phyloP scores from a whole-genome alignment of 2,113 vertebrate species.

The Paradisaea rubra region DNA sequence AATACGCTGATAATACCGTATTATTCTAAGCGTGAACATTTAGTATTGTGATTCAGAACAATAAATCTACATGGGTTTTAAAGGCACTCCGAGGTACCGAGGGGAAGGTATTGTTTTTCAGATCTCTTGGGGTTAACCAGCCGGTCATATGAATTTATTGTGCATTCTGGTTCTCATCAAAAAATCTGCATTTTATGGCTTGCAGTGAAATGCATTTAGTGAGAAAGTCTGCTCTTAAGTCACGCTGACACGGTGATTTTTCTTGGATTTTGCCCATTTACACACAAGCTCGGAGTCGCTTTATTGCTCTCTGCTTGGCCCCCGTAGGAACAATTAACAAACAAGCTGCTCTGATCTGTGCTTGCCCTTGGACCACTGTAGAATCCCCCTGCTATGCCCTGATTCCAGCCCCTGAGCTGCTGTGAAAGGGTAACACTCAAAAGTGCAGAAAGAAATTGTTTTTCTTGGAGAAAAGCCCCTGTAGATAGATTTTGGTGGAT shows the following conservation, averaged over 20 bases:
- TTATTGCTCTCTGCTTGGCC: not conserved
- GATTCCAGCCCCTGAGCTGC: not conserved
- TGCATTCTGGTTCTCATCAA: slow-evolving; percentile 52
- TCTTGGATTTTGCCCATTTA: slow-evolving; percentile 46
- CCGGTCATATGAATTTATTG: slow-evolving; percentile 52
- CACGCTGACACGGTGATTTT: slow-evolving; percentile 47
- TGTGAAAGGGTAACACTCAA: not conserved
- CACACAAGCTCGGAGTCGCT: not conserved
- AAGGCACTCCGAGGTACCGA: not conserved
- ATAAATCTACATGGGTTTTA: slow-evolving; percentile 51
- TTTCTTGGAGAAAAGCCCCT: not conserved
- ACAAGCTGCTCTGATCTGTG: not conserved
- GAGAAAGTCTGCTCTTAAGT: slow-evolving; percentile 45
- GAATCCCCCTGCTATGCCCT: not conserved
- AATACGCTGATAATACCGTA: not conserved
- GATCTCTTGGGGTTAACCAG: slow-evolving; percentile 48
- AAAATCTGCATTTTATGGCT: slow-evolving; percentile 62
- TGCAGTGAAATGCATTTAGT: slow-evolving; percentile 26
- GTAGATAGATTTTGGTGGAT: not conserved
- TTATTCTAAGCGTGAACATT: slow-evolving; percentile 48
- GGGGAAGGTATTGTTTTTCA: slow-evolving; percentile 54
- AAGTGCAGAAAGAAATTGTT: not conserved
- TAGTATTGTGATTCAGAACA: slow-evolving; percentile 55
- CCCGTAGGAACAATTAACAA: not conserved
- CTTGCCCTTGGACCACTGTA: not conserved